Percentiles rank a stretch among this genome's conserved stretches.
These are phyloP conservation scores for Psilanteris sp. DNA, from an alignment of 1,140 invertebrate genomes.

Conservation along the genomic window DNA sequence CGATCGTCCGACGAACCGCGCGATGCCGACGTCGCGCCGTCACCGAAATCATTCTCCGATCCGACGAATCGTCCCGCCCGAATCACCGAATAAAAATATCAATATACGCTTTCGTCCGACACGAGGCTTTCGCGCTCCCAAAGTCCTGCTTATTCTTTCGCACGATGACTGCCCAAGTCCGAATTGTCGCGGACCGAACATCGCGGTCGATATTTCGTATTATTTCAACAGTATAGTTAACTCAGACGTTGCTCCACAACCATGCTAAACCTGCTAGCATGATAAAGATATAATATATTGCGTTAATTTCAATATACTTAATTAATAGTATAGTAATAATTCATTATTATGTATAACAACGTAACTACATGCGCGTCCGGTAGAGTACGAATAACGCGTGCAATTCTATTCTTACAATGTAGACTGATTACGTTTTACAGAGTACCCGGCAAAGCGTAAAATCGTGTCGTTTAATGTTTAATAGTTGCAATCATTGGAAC, in stretches of 20 bases:
- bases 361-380: constrained; percentile 50
- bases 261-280: constrained; percentile 72
- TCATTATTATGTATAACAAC: constrained; percentile 55
- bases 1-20: too few species aligned
- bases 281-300: constrained; percentile 61
- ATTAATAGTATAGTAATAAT: constrained; percentile 47
- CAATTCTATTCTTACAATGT: constrained; percentile 40
- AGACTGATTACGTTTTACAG: constrained; percentile 28
- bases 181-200: constrained; percentile 36
- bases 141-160: constrained; percentile 37
- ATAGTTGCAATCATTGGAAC: too few species aligned
- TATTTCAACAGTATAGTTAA: constrained; percentile 56
- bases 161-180: constrained; percentile 18
- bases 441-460: constrained; percentile 33
- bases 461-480: neutral
- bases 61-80: too few species aligned
- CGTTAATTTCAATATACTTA: constrained; percentile 52
- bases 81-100: too few species aligned
- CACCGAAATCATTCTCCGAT: too few species aligned
- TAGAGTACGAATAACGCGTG: constrained; percentile 45
- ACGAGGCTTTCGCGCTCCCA: constrained; percentile 1
- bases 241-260: constrained; percentile 59
- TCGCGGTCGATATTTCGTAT: constrained; percentile 45
- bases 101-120: too few species aligned
- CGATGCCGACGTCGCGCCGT: too few species aligned